phyloP scores from a whole-genome alignment of 2,888 invertebrate species.

The Molanna angustata region DNA sequence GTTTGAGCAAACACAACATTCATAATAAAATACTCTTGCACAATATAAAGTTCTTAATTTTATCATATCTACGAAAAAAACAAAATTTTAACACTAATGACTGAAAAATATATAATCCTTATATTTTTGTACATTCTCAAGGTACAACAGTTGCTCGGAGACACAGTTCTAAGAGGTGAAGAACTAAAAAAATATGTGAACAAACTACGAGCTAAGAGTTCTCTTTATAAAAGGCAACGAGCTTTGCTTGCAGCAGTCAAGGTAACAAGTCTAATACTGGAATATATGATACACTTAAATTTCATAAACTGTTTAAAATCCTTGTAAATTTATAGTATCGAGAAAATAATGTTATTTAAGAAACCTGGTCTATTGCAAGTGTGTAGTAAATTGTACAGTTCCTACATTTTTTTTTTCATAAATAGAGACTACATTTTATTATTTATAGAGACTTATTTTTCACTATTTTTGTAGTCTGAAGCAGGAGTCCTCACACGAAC shows the following conservation, averaged over 20 bases:
- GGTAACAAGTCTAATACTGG: constrained; percentile 37
- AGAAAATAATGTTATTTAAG: too few species aligned
- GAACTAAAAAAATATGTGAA: constrained; percentile 84
- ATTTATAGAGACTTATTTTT: not conserved
- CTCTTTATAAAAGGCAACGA: constrained; percentile 76
- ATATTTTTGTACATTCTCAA: constrained; percentile 27
- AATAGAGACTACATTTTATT: not conserved
- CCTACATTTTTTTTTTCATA: not conserved
- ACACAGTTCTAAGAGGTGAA: constrained; percentile 72
- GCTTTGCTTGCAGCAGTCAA: constrained; percentile 71
- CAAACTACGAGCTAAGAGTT: constrained; percentile 75
- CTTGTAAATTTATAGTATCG: not conserved
- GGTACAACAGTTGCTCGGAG: constrained; percentile 58
- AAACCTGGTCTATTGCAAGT: too few species aligned
- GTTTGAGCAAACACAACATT: too few species aligned
- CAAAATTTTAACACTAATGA: too few species aligned
- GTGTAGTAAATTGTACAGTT: too few species aligned
- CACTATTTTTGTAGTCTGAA: constrained; percentile 57
- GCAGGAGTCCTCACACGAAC: constrained; percentile 73
- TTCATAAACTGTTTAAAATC: not conserved
- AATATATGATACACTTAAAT: not conserved
- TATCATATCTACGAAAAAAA: too few species aligned
- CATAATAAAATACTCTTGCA: too few species aligned
- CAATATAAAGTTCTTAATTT: too few species aligned
- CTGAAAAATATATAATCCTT: too few species aligned